Evolutionary conservation across 2,113 vertebrate species (phyloP).

Genomic region (Ursus arctos): DNA sequence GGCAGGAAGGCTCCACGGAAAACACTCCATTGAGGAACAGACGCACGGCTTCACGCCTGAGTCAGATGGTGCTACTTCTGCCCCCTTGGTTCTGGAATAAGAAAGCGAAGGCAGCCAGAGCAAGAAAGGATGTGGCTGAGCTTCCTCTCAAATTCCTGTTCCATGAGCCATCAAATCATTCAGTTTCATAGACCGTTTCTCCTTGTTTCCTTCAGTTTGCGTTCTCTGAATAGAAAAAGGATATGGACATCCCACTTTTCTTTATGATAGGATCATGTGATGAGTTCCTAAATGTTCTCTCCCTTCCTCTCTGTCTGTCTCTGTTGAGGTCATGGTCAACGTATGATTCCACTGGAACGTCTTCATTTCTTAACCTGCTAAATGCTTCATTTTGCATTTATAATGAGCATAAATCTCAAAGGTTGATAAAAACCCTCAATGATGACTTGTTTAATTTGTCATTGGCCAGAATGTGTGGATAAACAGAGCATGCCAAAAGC

Average conservation of each 20-base stretch:
- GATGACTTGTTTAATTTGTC: neutral
- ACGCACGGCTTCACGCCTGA: neutral
- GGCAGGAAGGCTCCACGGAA: too few species aligned
- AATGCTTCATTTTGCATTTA: neutral
- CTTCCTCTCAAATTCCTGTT: neutral
- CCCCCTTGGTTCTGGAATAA: neutral
- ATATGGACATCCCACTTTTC: rapidly evolving
- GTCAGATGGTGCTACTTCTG: neutral
- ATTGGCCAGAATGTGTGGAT: neutral
- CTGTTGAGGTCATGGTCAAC: neutral
- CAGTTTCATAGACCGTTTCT: neutral
- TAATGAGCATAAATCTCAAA: neutral
- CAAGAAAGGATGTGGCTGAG: neutral
- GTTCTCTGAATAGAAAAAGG: neutral
- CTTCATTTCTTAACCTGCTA: neutral
- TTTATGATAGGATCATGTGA: neutral
- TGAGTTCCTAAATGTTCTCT: neutral
- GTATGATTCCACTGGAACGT: neutral
- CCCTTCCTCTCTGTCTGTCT: neutral
- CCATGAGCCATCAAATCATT: neutral
- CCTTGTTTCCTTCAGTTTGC: neutral
- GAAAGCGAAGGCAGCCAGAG: neutral
- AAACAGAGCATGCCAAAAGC: neutral
- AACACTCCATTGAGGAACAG: neutral
- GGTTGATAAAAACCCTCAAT: neutral